A percentile compares a stretch with the other conserved stretches of the same genome.
These are phyloP conservation scores for Typhlomys cinereus DNA, from an alignment of 2,113 vertebrate genomes.

Conservation along the genomic window DNA sequence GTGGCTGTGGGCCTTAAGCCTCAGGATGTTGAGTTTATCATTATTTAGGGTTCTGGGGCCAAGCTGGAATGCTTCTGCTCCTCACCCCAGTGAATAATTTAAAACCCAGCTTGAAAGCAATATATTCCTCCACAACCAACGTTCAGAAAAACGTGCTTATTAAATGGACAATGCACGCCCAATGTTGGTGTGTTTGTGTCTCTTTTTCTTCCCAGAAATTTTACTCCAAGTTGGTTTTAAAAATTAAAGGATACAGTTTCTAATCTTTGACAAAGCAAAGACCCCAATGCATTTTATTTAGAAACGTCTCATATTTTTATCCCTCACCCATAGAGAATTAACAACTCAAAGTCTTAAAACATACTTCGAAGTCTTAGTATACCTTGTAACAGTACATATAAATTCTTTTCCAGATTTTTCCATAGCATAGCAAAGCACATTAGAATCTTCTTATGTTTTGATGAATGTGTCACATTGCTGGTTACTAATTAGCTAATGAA, in stretches of 20 bases:
- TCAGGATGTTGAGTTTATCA: too few relatives aligned
- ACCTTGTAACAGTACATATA: not conserved
- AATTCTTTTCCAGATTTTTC: not conserved
- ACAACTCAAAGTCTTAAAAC: not conserved
- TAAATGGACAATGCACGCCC: not conserved
- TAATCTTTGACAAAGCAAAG: constrained; percentile 3
- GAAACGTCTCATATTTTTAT: not conserved
- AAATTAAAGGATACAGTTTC: constrained; percentile 24
- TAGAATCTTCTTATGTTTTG: not conserved
- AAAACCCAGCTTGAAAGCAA: not conserved
- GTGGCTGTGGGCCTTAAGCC: not conserved
- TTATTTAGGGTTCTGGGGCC: not conserved
- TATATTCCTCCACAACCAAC: not conserved
- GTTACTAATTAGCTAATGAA: not conserved
- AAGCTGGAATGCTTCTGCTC: not conserved
- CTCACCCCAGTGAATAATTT: not conserved
- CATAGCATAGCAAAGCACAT: not conserved
- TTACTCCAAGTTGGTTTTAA: constrained; percentile 39
- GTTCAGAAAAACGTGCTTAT: constrained; percentile 25
- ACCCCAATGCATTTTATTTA: not conserved
- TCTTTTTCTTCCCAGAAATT: constrained; percentile 25
- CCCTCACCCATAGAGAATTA: not conserved
- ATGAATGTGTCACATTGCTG: not conserved
- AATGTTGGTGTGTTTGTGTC: not conserved
- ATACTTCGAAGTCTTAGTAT: not conserved